Conservation (phyloP, 2,113 vertebrate genomes). For the Esox niger region DNA sequence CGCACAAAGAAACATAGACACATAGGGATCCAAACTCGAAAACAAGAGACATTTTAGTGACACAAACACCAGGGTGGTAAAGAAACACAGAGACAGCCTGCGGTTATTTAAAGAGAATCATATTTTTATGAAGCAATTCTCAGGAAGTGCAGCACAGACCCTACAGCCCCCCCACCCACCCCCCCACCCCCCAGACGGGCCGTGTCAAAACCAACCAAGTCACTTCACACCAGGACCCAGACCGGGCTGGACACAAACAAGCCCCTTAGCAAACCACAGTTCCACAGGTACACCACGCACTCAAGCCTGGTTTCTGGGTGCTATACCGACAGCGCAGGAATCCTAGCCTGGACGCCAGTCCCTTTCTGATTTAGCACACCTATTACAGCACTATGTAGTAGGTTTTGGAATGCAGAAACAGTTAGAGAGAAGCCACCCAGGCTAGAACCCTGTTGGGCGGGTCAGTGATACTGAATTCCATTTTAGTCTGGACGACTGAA, state of each 20-base stretch:
- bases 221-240: conserved; percentile 73
- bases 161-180: conserved; percentile 69
- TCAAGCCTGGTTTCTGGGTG: conserved; percentile 47
- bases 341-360: too few relatives aligned
- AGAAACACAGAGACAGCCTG: conserved; percentile 65
- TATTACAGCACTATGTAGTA: neutral
- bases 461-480: neutral
- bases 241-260: conserved; percentile 73
- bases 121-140: conserved; percentile 80
- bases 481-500: conserved; percentile 12
- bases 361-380: neutral
- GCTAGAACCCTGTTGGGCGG: neutral
- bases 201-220: conserved; percentile 73
- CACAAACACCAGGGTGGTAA: conserved; percentile 36
- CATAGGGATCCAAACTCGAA: neutral
- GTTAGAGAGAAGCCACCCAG: neutral
- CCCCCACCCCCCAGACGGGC: conserved; percentile 71
- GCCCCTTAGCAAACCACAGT: conserved; percentile 44
- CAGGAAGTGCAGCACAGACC: conserved; percentile 78
- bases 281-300: conserved; percentile 28
- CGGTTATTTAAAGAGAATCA: conserved; percentile 74
- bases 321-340: conserved; percentile 11
- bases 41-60: neutral
- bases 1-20: neutral
- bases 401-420: neutral